A percentile compares a stretch with the other conserved stretches of the same genome.
These are phyloP conservation scores for Heterocephalus glaber DNA, from an alignment of 2,113 vertebrate genomes.

Conservation along the genomic window DNA sequence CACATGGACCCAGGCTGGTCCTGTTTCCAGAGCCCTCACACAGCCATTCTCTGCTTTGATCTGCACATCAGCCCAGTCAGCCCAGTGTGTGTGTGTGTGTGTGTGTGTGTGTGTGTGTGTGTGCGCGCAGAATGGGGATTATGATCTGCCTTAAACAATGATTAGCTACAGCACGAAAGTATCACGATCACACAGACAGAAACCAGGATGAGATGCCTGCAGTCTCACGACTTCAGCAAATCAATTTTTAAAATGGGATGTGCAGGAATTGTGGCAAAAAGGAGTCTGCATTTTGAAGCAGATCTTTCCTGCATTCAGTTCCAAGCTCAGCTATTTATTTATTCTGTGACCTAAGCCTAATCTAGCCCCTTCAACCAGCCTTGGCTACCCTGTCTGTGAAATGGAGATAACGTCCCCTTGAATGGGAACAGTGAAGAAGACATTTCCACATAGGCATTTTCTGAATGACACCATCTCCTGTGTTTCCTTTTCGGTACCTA, in stretches of 20 bases:
- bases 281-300: not conserved
- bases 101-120: not conserved
- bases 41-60: not conserved
- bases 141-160: constrained; percentile 8
- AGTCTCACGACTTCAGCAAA: constrained; percentile 8
- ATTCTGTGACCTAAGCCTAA: not conserved
- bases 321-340: not conserved
- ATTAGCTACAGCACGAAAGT: not conserved
- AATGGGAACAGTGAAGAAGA: not conserved
- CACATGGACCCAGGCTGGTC: not conserved
- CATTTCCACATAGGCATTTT: not conserved
- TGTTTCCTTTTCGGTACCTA: not conserved
- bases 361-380: not conserved
- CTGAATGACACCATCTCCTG: not conserved
- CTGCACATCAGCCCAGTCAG: not conserved
- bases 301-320: not conserved
- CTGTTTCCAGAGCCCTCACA: not conserved
- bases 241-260: not conserved
- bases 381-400: not conserved
- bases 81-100: not conserved
- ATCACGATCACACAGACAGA: not conserved
- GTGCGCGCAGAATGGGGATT: not conserved
- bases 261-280: not conserved
- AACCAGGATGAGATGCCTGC: not conserved
- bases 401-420: not conserved